Evolutionary conservation across 1,140 invertebrate genomes (phyloP).

Genomic region (Maniola jurtina): DNA sequence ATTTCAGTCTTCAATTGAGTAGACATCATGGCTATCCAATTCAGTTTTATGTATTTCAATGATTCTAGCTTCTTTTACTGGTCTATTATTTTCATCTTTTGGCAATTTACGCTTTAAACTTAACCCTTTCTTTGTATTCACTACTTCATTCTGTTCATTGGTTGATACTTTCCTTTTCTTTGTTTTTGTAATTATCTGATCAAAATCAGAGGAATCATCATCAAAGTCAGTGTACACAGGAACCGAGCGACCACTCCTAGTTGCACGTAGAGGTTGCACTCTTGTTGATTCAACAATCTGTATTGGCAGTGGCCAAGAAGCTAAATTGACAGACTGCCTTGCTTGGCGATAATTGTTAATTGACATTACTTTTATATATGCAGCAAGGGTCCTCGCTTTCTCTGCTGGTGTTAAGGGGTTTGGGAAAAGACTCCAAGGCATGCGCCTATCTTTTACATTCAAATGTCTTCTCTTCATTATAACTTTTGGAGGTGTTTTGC

Average conservation of each 20-base stretch:
- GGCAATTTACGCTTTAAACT: conserved; percentile 63
- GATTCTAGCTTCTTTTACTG: conserved; percentile 59
- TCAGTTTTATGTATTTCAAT: conserved; percentile 40
- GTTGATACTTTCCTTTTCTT: conserved; percentile 64
- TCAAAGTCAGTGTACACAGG: conserved; percentile 68
- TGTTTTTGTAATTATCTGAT: conserved; percentile 60
- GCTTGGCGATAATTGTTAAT: conserved; percentile 65
- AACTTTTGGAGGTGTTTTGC: conserved; percentile 40
- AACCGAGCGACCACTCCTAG: conserved; percentile 66
- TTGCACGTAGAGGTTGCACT: conserved; percentile 59
- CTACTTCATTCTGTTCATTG: conserved; percentile 54
- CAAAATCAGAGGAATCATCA: conserved; percentile 71
- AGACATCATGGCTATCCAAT: conserved; percentile 10
- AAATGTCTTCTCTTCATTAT: conserved; percentile 65
- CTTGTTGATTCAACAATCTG: conserved; percentile 66
- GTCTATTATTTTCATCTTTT: conserved; percentile 57
- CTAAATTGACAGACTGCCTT: conserved; percentile 55
- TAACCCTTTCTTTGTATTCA: conserved; percentile 54
- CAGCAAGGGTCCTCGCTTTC: conserved; percentile 60
- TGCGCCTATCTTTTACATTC: conserved; percentile 68
- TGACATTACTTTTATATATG: conserved; percentile 71
- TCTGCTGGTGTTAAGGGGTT: conserved; percentile 53
- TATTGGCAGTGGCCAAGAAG: conserved; percentile 60
- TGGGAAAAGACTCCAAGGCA: conserved; percentile 76
- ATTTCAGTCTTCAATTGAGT: conserved; percentile 6